These are phyloP conservation scores for Rhipidura dahli DNA, from an alignment of 2,113 vertebrate genomes.

Conservation along the genomic window DNA sequence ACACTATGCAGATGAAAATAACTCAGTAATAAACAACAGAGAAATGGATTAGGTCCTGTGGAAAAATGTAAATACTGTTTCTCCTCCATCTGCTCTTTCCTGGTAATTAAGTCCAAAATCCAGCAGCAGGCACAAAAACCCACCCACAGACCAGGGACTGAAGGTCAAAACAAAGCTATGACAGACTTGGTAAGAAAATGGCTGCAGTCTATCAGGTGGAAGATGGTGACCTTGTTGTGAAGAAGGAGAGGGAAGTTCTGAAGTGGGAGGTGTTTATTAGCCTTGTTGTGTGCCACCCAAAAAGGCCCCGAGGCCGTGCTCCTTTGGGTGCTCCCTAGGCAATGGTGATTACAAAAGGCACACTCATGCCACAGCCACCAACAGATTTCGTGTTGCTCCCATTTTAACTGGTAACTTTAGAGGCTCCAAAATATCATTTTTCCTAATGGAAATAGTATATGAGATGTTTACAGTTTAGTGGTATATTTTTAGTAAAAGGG, in stretches of 20 bases:
- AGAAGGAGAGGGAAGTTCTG: not conserved
- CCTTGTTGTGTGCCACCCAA: not conserved
- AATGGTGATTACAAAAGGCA: not conserved
- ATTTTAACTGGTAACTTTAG: not conserved
- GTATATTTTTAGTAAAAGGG: not conserved
- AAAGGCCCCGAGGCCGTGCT: fast-evolving
- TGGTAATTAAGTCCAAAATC: not conserved
- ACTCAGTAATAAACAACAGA: not conserved
- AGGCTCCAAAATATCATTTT: not conserved
- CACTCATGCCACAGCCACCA: not conserved
- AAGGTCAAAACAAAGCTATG: not conserved
- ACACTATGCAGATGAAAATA: not conserved
- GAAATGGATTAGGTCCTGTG: not conserved
- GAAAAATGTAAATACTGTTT: not conserved
- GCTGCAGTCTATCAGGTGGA: not conserved
- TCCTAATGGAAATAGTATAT: not conserved
- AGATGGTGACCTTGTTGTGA: not conserved
- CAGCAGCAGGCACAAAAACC: not conserved
- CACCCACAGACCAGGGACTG: not conserved
- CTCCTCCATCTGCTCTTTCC: not conserved
- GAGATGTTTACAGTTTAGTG: not conserved
- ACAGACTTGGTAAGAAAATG: not conserved
- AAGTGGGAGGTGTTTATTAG: not conserved
- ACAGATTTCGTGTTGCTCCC: not conserved
- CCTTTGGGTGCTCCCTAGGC: not conserved